Evolutionary conservation across 2,888 invertebrate genomes (phyloP).

Genomic region (Ochropleura leucogaster): DNA sequence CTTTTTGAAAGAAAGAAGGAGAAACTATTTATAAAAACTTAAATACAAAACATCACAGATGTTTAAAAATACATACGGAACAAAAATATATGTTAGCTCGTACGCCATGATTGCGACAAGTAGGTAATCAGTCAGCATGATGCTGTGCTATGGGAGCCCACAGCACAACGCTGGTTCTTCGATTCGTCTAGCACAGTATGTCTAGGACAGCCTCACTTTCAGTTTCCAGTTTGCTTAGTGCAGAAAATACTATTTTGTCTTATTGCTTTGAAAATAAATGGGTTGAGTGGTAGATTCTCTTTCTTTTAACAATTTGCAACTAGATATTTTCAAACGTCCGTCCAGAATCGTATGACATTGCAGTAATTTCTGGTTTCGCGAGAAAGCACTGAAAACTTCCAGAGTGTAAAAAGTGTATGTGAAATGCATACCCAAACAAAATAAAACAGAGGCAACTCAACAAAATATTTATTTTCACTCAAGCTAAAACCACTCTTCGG

Average conservation of each 20-base stretch:
- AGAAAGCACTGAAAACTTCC: neutral
- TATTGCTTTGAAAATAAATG: neutral
- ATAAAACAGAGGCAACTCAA: conserved; percentile 26
- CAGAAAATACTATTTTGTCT: too few relatives aligned
- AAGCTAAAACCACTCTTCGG: conserved; percentile 38
- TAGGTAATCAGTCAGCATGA: too few relatives aligned
- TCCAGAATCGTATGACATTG: neutral
- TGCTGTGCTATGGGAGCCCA: too few relatives aligned
- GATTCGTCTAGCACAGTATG: neutral
- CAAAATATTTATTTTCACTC: conserved; percentile 48
- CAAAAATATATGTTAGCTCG: too few relatives aligned
- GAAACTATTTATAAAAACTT: too few relatives aligned
- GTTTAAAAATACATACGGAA: too few relatives aligned
- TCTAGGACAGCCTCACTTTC: neutral
- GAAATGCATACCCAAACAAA: conserved; percentile 27
- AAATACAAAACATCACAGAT: too few relatives aligned
- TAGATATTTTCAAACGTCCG: neutral
- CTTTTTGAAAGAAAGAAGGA: neutral
- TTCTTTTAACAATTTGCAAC: neutral
- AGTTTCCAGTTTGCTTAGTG: neutral
- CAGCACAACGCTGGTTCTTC: neutral
- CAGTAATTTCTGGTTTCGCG: neutral
- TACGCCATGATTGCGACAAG: too few relatives aligned
- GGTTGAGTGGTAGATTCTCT: neutral
- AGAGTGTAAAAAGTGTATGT: neutral